phyloP scores from a whole-genome alignment of 2,888 invertebrate genomes.

The Microctonus aethiopoides region DNA sequence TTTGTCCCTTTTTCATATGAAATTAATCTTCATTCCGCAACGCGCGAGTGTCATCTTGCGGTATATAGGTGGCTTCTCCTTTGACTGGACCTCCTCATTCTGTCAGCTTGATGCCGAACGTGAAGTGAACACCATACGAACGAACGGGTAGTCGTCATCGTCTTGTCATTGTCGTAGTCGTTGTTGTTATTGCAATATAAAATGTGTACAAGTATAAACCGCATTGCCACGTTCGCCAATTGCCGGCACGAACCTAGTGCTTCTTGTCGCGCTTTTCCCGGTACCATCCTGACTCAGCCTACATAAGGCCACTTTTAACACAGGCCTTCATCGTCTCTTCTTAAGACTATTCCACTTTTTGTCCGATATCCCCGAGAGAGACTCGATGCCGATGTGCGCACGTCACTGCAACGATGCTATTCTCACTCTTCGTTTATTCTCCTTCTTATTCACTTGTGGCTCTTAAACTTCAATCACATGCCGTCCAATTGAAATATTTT shows the following conservation, averaged over 20 bases:
- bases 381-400: slow-evolving; percentile 38
- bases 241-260: slow-evolving; percentile 42
- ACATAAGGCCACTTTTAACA: slow-evolving; percentile 59
- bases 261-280: slow-evolving; percentile 56
- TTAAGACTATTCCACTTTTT: slow-evolving; percentile 56
- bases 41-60: slow-evolving; percentile 20
- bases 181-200: neutral
- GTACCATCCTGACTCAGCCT: slow-evolving; percentile 59
- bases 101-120: neutral
- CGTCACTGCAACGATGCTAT: slow-evolving; percentile 33
- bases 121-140: neutral
- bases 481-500: slow-evolving; percentile 47
- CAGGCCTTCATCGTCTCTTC: slow-evolving; percentile 43
- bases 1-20: slow-evolving; percentile 11
- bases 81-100: neutral
- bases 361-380: slow-evolving; percentile 44
- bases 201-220: slow-evolving; percentile 5
- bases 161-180: slow-evolving; percentile 32
- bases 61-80: neutral
- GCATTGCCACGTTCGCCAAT: slow-evolving; percentile 31
- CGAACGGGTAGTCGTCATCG: slow-evolving; percentile 26
- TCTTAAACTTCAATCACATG: slow-evolving; percentile 20
- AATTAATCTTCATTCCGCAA: slow-evolving; percentile 24
- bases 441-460: too few relatives aligned
- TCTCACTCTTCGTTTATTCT: neutral